Percentiles rank a stretch among this genome's conserved stretches.
Evolutionary conservation across 2,888 invertebrate species (phyloP).

Genomic region (Melieria omissa): DNA sequence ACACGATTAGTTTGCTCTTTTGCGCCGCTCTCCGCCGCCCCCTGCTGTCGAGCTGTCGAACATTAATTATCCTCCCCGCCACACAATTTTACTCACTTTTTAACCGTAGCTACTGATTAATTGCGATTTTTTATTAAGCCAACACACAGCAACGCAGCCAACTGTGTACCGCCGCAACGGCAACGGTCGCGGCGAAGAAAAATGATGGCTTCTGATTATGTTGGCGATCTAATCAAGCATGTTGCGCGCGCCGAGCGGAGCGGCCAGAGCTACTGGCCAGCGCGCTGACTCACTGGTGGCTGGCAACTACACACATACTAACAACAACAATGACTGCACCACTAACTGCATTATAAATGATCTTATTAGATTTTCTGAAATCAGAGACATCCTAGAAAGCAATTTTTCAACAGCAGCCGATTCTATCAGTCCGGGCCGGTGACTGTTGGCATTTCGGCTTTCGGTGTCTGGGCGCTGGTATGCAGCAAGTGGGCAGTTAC

Average conservation of each 20-base stretch:
- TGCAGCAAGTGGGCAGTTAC: background rate
- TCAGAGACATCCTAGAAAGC: conserved; percentile 56
- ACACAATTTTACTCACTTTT: conserved; percentile 19
- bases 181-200: conserved; percentile 39
- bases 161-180: background rate
- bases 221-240: conserved; percentile 44
- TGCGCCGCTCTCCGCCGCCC: background rate
- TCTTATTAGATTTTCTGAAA: conserved; percentile 60
- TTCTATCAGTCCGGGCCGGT: conserved; percentile 41
- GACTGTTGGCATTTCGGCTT: background rate
- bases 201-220: conserved; percentile 47
- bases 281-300: too few relatives aligned
- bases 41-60: conserved; percentile 10
- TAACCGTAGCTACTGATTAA: conserved; percentile 53
- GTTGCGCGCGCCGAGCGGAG: background rate
- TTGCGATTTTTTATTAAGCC: conserved; percentile 56
- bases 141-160: conserved; percentile 31
- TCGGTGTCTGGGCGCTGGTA: background rate
- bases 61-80: conserved; percentile 15
- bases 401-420: conserved; percentile 49
- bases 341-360: conserved; percentile 61
- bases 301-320: too few relatives aligned
- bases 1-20: too few relatives aligned
- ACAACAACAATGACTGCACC: conserved; percentile 4
- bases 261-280: too few relatives aligned